Base-by-base conservation (phyloP, 2,113 vertebrate species). In the Phyllopteryx taeniolatus region DNA sequence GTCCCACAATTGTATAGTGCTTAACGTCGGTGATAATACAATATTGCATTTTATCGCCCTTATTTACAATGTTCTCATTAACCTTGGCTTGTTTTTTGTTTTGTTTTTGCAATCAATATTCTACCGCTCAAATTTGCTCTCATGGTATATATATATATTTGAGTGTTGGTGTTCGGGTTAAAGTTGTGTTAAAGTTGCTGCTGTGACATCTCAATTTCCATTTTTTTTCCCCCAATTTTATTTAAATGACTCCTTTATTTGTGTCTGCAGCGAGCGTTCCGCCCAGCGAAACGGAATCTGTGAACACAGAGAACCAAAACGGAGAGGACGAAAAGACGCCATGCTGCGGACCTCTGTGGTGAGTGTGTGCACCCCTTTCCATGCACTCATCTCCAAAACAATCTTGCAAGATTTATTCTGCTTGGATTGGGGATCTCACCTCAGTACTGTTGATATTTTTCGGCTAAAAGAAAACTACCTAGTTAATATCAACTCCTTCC, bases 211-310 rank as follows among this genome's bases (percentile, higher is more conserved):
- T 31, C 6, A n/a, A 5, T 14, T 31, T 27, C 11, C 2, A 11
- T 11, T 1, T 27, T 11, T 1, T 27, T n/a, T 12, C 11, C 12
- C 12, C 22, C 12, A 31, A 60, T 63, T 61, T 0, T 1, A 5
- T 15, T 64, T 76, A 77, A 81, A 75, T 51, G 66, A 75, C 11
- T 76, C 68, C 73, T 79, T 72, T 82, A 8, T 93, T 76, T 93
- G 72, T 84, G 72, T 86, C 85, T 68, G 80, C 94, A 99, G 97
- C 96, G 75, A 99, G 96, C 73, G 94, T 96, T 90, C 97, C 96
- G 31, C 94, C 95, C 70, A 99, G 97, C 0, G 97, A 99, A 87
- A 97, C 95, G 0, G 98, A 99, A 66, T 98, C 98, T 0, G 96
- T 97, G 75, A 99, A 96, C 86, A 97, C 96, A 0, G 98, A 99